Percentiles rank a stretch among this genome's conserved stretches.
phyloP scores from a whole-genome alignment of 2,113 vertebrate species.

The Cynopterus brachyotis region DNA sequence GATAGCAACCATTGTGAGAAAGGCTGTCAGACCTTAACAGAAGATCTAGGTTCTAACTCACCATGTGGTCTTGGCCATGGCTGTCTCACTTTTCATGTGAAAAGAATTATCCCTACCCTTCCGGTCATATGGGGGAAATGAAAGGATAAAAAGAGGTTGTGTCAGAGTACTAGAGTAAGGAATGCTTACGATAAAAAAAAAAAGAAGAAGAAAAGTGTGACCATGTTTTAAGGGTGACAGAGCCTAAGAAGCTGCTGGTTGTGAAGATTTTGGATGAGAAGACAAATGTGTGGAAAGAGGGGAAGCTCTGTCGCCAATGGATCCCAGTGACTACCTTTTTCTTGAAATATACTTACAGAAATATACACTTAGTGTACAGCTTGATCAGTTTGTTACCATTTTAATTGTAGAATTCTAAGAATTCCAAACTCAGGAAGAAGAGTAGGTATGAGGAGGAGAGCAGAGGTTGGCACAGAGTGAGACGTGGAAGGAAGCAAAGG shows the following conservation, averaged over 20 bases:
- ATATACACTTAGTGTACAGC: background rate
- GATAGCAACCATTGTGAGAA: background rate
- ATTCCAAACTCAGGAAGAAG: background rate
- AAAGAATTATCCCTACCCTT: background rate
- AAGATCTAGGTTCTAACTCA: background rate
- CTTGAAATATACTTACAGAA: background rate
- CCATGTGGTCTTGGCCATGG: background rate
- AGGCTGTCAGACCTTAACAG: background rate
- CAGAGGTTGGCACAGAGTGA: background rate
- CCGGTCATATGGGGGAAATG: background rate
- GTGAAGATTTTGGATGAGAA: background rate
- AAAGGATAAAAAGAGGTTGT: background rate
- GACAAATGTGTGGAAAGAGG: no score
- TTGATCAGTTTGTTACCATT: background rate
- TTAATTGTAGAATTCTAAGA: background rate
- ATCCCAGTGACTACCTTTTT: background rate
- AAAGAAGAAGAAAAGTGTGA: background rate
- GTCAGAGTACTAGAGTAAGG: background rate
- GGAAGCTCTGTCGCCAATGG: background rate
- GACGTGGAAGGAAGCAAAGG: background rate
- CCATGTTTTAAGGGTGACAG: no score
- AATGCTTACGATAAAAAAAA: background rate
- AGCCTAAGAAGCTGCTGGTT: background rate
- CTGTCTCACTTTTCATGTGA: background rate
- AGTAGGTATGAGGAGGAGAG: background rate